Conservation (phyloP, 2,888 invertebrate species). For the Zele albiditarsus region DNA sequence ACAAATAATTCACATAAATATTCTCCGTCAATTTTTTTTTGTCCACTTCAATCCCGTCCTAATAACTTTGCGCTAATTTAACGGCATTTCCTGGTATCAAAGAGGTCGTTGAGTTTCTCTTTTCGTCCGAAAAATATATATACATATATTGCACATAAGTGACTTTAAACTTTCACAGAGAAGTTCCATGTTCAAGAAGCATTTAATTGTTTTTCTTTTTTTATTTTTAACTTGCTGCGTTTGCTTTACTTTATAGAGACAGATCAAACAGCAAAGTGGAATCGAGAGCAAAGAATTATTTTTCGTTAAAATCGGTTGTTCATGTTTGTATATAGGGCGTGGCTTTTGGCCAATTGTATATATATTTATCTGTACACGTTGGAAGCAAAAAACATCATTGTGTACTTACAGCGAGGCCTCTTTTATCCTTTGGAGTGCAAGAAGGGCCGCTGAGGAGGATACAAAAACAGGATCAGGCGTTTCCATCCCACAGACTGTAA, state of each 20-base stretch:
- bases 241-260: constrained; percentile 27
- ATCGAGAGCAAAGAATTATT: constrained; percentile 4
- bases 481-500: constrained; percentile 69
- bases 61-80: constrained; percentile 32
- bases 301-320: constrained; percentile 1
- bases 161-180: constrained; percentile 24
- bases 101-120: constrained; percentile 33
- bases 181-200: constrained; percentile 22
- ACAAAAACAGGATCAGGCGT: constrained; percentile 69
- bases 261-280: constrained; percentile 3
- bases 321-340: constrained; percentile 12
- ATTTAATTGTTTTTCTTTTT: constrained; percentile 23
- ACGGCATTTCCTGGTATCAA: constrained; percentile 13
- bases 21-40: neutral
- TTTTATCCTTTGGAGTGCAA: constrained; percentile 76
- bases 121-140: constrained; percentile 9
- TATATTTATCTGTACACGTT: neutral
- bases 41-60: neutral
- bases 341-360: neutral
- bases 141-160: constrained; percentile 1
- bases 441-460: constrained; percentile 73
- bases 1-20: constrained; percentile 10
- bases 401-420: constrained; percentile 75
- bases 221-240: neutral
- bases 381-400: constrained; percentile 42